These are phyloP conservation scores for Phallusia fumigata DNA, from an alignment of 23 tunicate genomes.

Conservation along the genomic window DNA sequence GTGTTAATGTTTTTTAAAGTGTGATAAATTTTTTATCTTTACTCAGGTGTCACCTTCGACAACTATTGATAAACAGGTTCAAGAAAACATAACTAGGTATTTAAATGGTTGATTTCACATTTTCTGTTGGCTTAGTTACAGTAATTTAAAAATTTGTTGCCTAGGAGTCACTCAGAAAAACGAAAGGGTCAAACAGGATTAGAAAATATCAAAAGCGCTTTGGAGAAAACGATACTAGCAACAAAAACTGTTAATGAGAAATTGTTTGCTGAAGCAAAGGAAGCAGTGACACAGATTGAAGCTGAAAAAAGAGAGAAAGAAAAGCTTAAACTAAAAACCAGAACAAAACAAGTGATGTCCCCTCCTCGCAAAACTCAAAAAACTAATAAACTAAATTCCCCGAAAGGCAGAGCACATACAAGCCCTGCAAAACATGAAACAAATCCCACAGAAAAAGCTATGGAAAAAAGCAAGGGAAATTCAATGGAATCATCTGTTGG, in stretches of 20 bases:
- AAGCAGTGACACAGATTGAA: background rate
- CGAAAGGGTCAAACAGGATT: slow-evolving; percentile 26
- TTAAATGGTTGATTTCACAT: background rate
- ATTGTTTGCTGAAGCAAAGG: slow-evolving; percentile 22
- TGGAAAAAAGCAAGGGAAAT: background rate
- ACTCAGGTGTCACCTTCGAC: too few species aligned
- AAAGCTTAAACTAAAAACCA: background rate
- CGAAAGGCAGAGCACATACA: background rate
- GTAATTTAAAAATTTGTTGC: background rate
- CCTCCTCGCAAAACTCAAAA: background rate
- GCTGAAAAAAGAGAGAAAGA: background rate
- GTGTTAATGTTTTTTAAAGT: too few species aligned
- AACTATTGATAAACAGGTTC: background rate
- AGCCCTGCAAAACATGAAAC: background rate
- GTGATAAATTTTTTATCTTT: background rate
- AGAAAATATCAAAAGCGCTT: slow-evolving; percentile 33
- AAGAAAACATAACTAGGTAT: background rate
- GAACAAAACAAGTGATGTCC: background rate
- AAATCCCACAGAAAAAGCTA: background rate
- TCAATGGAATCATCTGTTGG: background rate
- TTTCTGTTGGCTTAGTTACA: background rate
- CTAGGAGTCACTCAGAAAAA: background rate
- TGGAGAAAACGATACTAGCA: slow-evolving; percentile 14
- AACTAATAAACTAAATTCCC: background rate
- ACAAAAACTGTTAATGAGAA: slow-evolving; percentile 21